Conservation (phyloP, 2,113 vertebrate genomes). For the Tragelaphus scriptus region DNA sequence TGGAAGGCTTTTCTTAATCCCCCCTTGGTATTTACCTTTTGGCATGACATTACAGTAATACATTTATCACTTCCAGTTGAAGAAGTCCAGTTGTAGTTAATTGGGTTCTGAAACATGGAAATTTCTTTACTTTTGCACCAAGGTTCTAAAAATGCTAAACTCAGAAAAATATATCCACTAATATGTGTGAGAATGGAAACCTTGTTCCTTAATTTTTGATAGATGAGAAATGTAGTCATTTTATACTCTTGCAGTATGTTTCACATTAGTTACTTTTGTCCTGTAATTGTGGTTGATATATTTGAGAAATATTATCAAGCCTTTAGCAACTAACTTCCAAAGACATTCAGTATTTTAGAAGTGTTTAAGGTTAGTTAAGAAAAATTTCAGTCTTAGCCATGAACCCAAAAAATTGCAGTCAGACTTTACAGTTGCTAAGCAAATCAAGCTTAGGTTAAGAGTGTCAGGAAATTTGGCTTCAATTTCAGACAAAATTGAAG, state of each 20-base stretch:
- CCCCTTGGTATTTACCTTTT: neutral
- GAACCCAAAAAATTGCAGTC: neutral
- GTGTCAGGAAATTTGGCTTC: neutral
- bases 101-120: neutral
- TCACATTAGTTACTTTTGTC: neutral
- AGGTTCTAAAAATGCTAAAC: neutral
- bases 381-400: constrained; percentile 9
- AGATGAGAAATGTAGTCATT: neutral
- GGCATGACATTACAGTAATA: neutral
- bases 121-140: neutral
- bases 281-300: neutral
- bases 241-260: neutral
- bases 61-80: neutral
- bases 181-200: neutral
- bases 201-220: neutral
- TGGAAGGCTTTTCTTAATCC: neutral
- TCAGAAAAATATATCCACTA: neutral
- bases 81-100: neutral
- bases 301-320: neutral
- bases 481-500: constrained; percentile 28
- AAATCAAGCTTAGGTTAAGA: neutral
- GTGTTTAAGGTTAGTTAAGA: neutral
- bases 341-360: neutral
- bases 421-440: neutral
- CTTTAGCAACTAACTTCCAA: neutral